A percentile compares a stretch with the other conserved stretches of the same genome.
Evolutionary conservation across 2,113 vertebrate species (phyloP).

Genomic region (Atherinomorus stipes): DNA sequence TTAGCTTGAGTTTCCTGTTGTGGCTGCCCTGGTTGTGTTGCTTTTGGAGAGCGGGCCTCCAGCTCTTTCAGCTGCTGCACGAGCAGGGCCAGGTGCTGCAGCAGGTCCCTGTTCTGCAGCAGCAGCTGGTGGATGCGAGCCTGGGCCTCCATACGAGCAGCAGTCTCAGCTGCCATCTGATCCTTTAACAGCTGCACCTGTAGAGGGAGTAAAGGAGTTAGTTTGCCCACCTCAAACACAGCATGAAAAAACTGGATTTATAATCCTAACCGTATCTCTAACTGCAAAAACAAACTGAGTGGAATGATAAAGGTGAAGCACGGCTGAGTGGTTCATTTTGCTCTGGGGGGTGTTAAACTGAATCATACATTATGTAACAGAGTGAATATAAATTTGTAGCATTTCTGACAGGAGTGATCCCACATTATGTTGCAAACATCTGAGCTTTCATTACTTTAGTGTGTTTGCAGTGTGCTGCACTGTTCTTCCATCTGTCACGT

Average conservation of each 20-base stretch:
- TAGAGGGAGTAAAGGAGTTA: neutral
- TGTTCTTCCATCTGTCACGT: conserved; percentile 19
- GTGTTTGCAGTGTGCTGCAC: neutral
- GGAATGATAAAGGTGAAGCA: neutral
- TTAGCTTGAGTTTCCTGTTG: conserved; percentile 48
- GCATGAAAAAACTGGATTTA: neutral
- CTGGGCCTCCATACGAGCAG: conserved; percentile 87
- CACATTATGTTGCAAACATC: neutral
- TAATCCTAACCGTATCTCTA: too few species aligned
- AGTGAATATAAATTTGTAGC: neutral
- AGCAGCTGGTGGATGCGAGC: conserved; percentile 88
- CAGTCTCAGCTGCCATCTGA: conserved; percentile 84
- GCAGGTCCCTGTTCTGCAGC: conserved; percentile 87
- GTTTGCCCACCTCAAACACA: neutral
- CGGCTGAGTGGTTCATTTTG: neutral
- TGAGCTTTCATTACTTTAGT: neutral
- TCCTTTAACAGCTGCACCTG: conserved; percentile 88
- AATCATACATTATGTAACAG: neutral
- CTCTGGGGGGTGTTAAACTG: neutral
- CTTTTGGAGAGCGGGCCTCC: conserved; percentile 69
- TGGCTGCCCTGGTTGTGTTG: conserved; percentile 9
- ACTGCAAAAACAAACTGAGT: too few species aligned
- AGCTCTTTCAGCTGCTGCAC: conserved; percentile 88
- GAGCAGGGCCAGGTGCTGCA: conserved; percentile 87
- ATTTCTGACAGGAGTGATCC: neutral